Percentiles rank a stretch among this genome's conserved stretches.
phyloP scores from a whole-genome alignment of 1,140 invertebrate species.

The Zaprionus vittiger region DNA sequence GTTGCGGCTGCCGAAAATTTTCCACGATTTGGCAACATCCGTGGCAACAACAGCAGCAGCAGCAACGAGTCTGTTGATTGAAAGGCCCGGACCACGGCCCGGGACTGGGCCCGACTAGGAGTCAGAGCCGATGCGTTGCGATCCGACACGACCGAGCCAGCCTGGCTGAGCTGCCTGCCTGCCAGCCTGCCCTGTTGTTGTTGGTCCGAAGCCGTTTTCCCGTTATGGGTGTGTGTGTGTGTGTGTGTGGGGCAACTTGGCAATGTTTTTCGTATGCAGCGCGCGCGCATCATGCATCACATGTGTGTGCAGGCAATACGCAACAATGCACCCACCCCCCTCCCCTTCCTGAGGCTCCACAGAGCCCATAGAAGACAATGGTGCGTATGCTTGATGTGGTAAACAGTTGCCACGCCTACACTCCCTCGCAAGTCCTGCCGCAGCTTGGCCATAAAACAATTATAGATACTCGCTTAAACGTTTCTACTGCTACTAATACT shows the following conservation, averaged over 20 bases:
- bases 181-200: too few relatives aligned
- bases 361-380: constrained; percentile 27
- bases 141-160: not conserved
- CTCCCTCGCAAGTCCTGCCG: not conserved
- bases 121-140: not conserved
- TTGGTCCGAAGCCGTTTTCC: constrained; percentile 6
- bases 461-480: constrained; percentile 45
- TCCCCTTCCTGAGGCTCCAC: not conserved
- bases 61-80: constrained; percentile 34
- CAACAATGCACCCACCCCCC: not conserved
- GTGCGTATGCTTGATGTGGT: constrained; percentile 5
- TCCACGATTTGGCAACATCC: constrained; percentile 57
- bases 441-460: constrained; percentile 31
- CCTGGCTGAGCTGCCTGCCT: too few relatives aligned
- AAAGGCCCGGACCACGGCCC: constrained; percentile 8
- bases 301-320: constrained; percentile 15
- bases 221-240: constrained; percentile 12
- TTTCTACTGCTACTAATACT: not conserved
- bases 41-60: constrained; percentile 25
- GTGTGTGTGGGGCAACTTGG: not conserved
- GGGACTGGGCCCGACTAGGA: not conserved
- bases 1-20: constrained; percentile 54
- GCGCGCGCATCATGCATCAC: constrained; percentile 54
- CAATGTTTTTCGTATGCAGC: constrained; percentile 34
- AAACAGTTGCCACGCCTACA: constrained; percentile 33